Conservation (phyloP, 2,113 vertebrate genomes). For the Oreochromis niloticus region DNA sequence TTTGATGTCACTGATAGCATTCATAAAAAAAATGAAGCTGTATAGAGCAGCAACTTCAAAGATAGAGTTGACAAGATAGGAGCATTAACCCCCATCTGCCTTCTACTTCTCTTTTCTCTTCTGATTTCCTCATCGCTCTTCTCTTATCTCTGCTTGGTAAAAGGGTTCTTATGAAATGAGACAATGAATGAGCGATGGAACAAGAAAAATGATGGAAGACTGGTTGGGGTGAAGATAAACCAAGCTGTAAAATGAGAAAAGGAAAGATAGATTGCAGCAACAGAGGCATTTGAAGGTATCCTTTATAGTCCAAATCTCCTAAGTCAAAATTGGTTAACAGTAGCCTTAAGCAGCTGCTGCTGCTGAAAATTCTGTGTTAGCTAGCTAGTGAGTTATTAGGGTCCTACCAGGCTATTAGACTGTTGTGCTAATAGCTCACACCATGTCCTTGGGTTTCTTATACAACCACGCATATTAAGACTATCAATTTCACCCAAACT, state of each 20-base stretch:
- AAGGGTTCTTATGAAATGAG: constrained; percentile 45
- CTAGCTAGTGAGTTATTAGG: constrained; percentile 51
- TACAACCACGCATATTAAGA: constrained; percentile 56
- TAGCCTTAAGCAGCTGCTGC: constrained; percentile 36
- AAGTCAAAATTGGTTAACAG: constrained; percentile 37
- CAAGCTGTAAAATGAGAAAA: constrained; percentile 42
- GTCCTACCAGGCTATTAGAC: constrained; percentile 36
- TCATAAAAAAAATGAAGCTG: constrained; percentile 20
- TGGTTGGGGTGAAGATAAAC: constrained; percentile 17
- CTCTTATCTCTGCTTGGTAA: constrained; percentile 52
- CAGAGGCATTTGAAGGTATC: constrained; percentile 28
- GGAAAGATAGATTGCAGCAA: constrained; percentile 21
- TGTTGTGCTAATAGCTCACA: constrained; percentile 43
- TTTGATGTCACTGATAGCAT: constrained; percentile 74
- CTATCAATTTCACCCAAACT: constrained; percentile 47
- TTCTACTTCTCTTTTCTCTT: constrained; percentile 16
- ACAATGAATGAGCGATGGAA: constrained; percentile 26
- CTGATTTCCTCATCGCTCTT: constrained; percentile 30
- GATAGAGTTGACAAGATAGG: constrained; percentile 69
- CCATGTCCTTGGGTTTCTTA: constrained; percentile 33
- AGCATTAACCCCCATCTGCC: constrained; percentile 57
- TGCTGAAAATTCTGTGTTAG: constrained; percentile 21
- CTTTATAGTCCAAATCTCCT: constrained; percentile 36
- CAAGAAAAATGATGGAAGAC: constrained; percentile 11
- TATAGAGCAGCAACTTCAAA: constrained; percentile 72